Evolutionary conservation across 2,888 invertebrate species (phyloP).

Genomic region (Griposia aprilina): DNA sequence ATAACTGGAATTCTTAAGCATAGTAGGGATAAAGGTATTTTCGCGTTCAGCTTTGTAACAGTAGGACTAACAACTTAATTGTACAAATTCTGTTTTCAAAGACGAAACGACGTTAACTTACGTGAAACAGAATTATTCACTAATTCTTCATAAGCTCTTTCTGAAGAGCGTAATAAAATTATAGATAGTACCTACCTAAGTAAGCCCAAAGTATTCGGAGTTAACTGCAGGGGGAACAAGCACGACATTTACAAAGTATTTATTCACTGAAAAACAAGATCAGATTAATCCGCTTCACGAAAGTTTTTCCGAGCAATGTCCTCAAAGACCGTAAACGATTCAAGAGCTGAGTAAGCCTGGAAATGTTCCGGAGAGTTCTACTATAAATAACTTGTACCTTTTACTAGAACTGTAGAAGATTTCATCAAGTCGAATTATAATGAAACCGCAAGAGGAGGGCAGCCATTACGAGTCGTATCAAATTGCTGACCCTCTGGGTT

Average conservation of each 20-base stretch:
- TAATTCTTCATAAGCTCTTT: not conserved
- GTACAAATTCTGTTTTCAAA: conserved; percentile 15
- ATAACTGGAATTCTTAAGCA: conserved; percentile 21
- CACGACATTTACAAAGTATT: conserved; percentile 17
- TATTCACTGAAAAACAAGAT: conserved; percentile 33
- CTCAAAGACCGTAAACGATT: conserved; percentile 42
- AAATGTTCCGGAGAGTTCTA: conserved; percentile 23
- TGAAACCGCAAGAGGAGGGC: conserved; percentile 54
- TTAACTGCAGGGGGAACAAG: conserved; percentile 5
- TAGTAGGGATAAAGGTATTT: conserved; percentile 24
- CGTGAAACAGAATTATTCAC: conserved; percentile 39
- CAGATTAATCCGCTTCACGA: conserved; percentile 27
- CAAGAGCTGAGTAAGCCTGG: conserved; percentile 49
- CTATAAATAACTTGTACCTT: conserved; percentile 35
- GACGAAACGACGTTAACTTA: conserved; percentile 7
- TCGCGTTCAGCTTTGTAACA: conserved; percentile 28
- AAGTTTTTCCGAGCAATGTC: conserved; percentile 38
- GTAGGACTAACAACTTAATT: conserved; percentile 12
- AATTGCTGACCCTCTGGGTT: conserved; percentile 57
- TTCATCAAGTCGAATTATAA: conserved; percentile 55
- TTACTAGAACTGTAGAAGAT: conserved; percentile 45
- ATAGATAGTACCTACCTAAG: not conserved
- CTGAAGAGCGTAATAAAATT: not conserved
- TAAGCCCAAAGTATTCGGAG: not conserved
- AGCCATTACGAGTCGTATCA: conserved; percentile 60